Evolutionary conservation across 64 coral and sea anemone species (phyloP).

Genomic region (Acropora tenuis): DNA sequence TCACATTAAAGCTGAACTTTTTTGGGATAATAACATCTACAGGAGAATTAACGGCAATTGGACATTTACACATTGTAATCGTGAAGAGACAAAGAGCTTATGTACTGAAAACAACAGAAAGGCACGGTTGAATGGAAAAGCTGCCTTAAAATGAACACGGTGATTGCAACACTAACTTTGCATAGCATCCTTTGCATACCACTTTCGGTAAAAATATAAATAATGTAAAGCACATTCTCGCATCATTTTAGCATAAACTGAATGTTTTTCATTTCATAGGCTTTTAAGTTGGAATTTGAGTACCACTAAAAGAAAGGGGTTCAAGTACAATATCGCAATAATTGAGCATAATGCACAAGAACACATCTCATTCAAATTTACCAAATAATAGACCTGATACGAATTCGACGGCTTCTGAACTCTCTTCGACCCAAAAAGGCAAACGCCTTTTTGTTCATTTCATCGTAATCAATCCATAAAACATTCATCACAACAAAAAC

Average conservation of each 20-base stretch:
- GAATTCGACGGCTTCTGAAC: neutral
- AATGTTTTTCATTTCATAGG: neutral
- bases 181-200: neutral
- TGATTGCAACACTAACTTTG: constrained; percentile 9
- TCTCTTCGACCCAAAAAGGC: neutral
- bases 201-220: neutral
- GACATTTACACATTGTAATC: neutral
- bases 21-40: neutral
- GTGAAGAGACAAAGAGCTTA: neutral
- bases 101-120: neutral
- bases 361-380: neutral
- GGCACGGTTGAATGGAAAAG: neutral
- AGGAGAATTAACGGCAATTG: neutral
- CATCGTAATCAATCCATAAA: neutral
- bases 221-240: neutral
- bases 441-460: neutral
- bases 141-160: neutral
- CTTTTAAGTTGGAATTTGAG: neutral
- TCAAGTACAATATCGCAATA: neutral
- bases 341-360: neutral
- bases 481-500: no score
- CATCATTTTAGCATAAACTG: neutral
- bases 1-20: no score
- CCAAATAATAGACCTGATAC: neutral
- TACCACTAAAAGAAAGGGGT: constrained; percentile 23